These are phyloP conservation scores for Meghimatium bilineatum DNA, from an alignment of 2,888 invertebrate species.

Conservation along the genomic window DNA sequence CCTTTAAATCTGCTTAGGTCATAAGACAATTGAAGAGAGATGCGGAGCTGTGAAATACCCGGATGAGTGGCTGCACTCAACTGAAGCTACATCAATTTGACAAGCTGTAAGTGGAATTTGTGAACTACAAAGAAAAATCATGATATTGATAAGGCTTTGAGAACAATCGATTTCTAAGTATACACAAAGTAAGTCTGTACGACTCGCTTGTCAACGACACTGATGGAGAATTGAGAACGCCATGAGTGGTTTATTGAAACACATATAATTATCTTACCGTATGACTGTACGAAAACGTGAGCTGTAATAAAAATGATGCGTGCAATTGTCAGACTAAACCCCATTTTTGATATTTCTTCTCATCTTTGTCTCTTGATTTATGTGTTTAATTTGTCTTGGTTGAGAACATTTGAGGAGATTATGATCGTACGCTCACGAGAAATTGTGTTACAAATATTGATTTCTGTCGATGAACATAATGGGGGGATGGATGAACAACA, in stretches of 20 bases:
- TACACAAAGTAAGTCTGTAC: conserved; percentile 9
- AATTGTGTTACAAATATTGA: not conserved
- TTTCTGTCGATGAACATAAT: not conserved
- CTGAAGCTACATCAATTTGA: not conserved
- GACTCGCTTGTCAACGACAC: not conserved
- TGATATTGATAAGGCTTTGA: conserved; percentile 36
- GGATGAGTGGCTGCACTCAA: not conserved
- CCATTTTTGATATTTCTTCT: conserved; percentile 1
- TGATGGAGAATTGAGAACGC: not conserved
- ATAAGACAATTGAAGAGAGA: conserved; percentile 21
- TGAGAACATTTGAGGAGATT: not conserved
- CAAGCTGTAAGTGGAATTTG: conserved; percentile 9
- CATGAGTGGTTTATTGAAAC: conserved; percentile 20
- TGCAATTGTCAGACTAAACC: not conserved
- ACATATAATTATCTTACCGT: conserved; percentile 12
- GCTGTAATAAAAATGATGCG: not conserved
- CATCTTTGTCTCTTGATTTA: not conserved
- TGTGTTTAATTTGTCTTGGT: not conserved
- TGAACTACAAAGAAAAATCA: not conserved
- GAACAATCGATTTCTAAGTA: not conserved
- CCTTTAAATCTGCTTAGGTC: not conserved
- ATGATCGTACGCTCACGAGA: not conserved
- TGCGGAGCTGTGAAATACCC: not conserved
- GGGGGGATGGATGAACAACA: not conserved
- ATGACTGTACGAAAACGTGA: not conserved